phyloP scores from a whole-genome alignment of 2,113 vertebrate species.

The Podocnemis expansa region DNA sequence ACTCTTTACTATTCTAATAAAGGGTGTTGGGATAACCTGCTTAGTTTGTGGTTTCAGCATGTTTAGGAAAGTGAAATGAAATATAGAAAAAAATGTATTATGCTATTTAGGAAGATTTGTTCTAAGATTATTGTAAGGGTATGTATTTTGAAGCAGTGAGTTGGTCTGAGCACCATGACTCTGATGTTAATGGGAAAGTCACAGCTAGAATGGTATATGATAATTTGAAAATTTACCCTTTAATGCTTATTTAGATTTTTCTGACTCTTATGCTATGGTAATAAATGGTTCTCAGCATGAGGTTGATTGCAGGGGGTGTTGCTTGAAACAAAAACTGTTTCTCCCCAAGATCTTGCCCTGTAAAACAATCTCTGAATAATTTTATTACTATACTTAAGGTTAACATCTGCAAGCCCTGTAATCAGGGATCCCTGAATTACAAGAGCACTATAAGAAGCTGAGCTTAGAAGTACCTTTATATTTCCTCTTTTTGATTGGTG shows the following conservation, averaged over 20 bases:
- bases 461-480: slow-evolving; percentile 1
- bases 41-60: not conserved
- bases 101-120: slow-evolving; percentile 27
- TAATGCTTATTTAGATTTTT: slow-evolving; percentile 46
- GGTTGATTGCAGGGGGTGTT: slow-evolving; percentile 59
- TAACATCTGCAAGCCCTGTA: slow-evolving; percentile 30
- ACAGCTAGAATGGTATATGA: slow-evolving; percentile 50
- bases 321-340: slow-evolving; percentile 44
- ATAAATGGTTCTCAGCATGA: slow-evolving; percentile 58
- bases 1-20: not conserved
- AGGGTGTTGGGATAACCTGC: not conserved
- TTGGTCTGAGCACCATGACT: slow-evolving; percentile 18
- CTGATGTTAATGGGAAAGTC: slow-evolving; percentile 55
- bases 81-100: slow-evolving; percentile 21
- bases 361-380: slow-evolving; percentile 22
- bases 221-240: slow-evolving; percentile 67
- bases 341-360: not conserved
- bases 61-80: slow-evolving; percentile 25
- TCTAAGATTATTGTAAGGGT: not conserved
- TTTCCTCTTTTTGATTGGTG: not conserved
- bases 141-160: slow-evolving; percentile 22
- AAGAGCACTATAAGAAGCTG: not conserved
- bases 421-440: not conserved
- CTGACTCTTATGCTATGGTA: slow-evolving; percentile 51
- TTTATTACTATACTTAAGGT: slow-evolving; percentile 38